Base-by-base conservation (phyloP, 2,888 invertebrate genomes). In the Sycophila texana region DNA sequence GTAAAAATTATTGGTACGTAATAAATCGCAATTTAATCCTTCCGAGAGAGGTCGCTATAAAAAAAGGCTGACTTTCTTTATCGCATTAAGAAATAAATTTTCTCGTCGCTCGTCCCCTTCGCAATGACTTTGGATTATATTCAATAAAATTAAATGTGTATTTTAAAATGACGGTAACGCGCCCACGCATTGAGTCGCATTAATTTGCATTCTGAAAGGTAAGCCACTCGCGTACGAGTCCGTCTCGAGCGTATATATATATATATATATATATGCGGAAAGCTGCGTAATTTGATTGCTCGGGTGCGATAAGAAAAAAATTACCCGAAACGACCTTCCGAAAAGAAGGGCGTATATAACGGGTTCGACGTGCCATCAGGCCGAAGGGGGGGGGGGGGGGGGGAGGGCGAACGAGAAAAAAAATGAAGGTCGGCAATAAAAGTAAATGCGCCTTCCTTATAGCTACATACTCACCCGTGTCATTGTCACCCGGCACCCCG, bases 401-500 rank as follows among this genome's bases (percentile, higher is more conserved):
- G 7, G 12, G 7, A 20, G 22, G 55, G 61, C 39, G 26, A 22
- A 16, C n/a, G 26, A 7, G 66, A 77, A 73, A 67, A 67, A 73
- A 73, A 66, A 71, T 57, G 71, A 4, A 61, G 20, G 39, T 14
- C 51, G 51, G 55, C 49, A 57, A 74, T 79, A 80, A 76, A 77
- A 68, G 63, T 22, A 70, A 57, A 63, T 7, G 18, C 57, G 49
- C 26, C n/a, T 16, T 16, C 39, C 47, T 73, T 51, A 51, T 71
- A 53, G 66, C 16, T 57, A 66, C 26, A 63, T 13, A 86, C 92
- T 89, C 86, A 93, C 93, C 93, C 89, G 92, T 91, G 87, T 93
- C 93, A 87, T 91, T 92, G 88, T 93, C 93, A 85, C 92, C 91
- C 71, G 93, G 92, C 86, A 93, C 92, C 74, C 93, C 93, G 83